A percentile compares a stretch with the other conserved stretches of the same genome.
Evolutionary conservation across 2,113 vertebrate genomes (phyloP).

Genomic region (Lates calcarifer): DNA sequence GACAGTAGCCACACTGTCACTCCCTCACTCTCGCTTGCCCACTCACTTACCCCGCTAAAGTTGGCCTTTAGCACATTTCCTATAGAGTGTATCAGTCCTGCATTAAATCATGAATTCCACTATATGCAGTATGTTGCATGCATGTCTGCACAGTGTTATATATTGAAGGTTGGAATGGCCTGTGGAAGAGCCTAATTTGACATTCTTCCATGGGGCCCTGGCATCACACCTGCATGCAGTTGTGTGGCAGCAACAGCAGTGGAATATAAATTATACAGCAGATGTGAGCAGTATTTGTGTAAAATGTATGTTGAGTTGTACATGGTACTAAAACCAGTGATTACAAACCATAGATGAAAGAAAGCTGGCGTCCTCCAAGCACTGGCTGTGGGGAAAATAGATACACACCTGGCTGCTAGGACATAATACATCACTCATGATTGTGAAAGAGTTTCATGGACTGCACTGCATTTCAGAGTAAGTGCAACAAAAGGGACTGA

Average conservation of each 20-base stretch:
- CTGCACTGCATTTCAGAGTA: background rate
- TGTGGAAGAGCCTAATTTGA: too few species aligned
- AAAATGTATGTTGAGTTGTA: background rate
- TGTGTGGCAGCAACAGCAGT: background rate
- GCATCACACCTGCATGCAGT: background rate
- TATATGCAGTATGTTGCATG: too few species aligned
- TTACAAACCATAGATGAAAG: background rate
- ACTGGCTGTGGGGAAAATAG: background rate
- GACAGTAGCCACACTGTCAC: too few species aligned
- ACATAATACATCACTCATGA: background rate
- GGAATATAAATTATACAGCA: background rate
- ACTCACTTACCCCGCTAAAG: too few species aligned
- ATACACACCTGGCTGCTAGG: background rate
- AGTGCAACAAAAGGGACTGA: background rate
- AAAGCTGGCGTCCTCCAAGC: background rate
- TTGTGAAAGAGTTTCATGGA: background rate
- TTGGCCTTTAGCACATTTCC: too few species aligned
- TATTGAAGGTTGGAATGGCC: too few species aligned
- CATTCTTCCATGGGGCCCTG: too few species aligned
- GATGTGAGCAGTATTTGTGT: background rate
- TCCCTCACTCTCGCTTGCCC: too few species aligned
- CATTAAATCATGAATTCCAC: too few species aligned
- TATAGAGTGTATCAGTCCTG: too few species aligned
- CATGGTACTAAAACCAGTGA: background rate
- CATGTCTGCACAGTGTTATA: too few species aligned